Evolutionary conservation across 2,797 vertebrate genomes (phyloP).

Genomic region (Echiichthys vipera): DNA sequence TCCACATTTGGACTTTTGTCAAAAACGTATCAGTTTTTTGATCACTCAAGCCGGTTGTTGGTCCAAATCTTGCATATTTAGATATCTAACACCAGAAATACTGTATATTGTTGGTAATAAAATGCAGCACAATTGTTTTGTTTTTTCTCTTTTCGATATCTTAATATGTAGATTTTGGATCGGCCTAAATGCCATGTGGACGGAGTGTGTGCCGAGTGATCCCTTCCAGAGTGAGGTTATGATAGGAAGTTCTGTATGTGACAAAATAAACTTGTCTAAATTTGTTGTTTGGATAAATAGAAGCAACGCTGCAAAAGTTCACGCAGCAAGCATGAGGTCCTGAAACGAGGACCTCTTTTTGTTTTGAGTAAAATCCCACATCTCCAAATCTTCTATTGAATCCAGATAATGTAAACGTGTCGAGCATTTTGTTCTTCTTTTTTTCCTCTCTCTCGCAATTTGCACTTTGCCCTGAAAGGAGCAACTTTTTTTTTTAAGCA

Average conservation of each 20-base stretch:
- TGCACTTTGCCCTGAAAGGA: constrained; percentile 37
- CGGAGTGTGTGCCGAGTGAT: constrained; percentile 52
- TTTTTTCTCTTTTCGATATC: constrained; percentile 37
- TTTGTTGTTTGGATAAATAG: constrained; percentile 40
- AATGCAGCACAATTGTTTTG: constrained; percentile 25
- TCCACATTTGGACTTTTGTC: constrained; percentile 29
- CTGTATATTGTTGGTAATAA: constrained; percentile 32
- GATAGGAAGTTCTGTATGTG: constrained; percentile 8
- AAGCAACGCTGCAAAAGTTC: constrained; percentile 36
- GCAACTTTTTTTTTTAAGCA: neutral
- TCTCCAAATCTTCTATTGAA: constrained; percentile 6
- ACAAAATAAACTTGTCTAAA: constrained; percentile 11
- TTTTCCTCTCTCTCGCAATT: constrained; percentile 1
- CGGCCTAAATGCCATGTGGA: constrained; percentile 62
- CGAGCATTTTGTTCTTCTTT: constrained; percentile 2
- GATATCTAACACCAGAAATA: constrained; percentile 50
- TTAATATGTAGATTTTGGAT: constrained; percentile 59
- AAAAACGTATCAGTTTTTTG: neutral
- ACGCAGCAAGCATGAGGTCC: constrained; percentile 46
- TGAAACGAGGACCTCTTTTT: constrained; percentile 25
- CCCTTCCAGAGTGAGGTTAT: constrained; percentile 19
- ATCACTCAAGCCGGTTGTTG: constrained; percentile 39
- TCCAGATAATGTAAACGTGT: constrained; percentile 60
- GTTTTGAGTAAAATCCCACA: neutral
- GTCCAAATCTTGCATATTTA: constrained; percentile 64